Percentiles rank a stretch among this genome's conserved stretches.
Conservation (phyloP, 2,888 invertebrate species). For the Mantis religiosa region DNA sequence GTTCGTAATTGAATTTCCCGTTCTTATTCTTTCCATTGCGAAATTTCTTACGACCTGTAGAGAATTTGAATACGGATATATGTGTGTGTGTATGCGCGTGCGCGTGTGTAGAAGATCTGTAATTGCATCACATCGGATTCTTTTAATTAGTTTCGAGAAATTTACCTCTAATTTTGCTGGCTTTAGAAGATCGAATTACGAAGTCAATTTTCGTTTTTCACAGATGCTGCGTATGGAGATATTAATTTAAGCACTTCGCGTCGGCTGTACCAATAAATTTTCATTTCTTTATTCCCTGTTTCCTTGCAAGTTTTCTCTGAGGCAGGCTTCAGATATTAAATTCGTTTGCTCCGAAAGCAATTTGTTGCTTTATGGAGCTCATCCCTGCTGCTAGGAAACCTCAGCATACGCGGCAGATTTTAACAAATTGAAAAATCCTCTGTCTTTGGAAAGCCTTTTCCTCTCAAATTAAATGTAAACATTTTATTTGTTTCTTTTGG, state of each 20-base stretch:
- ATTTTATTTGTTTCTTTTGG: not conserved
- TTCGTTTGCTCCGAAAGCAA: not conserved
- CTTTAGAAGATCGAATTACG: too few relatives aligned
- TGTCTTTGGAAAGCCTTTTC: not conserved
- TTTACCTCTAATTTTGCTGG: too few relatives aligned
- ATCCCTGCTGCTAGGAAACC: not conserved
- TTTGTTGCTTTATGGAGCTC: not conserved
- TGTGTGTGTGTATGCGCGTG: too few relatives aligned
- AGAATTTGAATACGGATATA: too few relatives aligned
- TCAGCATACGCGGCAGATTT: not conserved
- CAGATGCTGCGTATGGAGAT: not conserved
- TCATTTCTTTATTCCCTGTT: not conserved
- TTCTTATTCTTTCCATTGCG: too few relatives aligned
- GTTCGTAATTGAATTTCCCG: too few relatives aligned
- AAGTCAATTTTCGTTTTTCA: too few relatives aligned
- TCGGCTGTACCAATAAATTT: not conserved
- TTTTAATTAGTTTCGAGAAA: too few relatives aligned
- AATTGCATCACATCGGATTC: too few relatives aligned
- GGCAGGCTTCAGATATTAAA: not conserved
- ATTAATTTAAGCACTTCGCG: not conserved
- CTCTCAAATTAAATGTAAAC: not conserved
- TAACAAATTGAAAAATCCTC: not conserved
- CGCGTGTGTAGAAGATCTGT: too few relatives aligned
- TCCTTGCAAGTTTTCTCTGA: not conserved
- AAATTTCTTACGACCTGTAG: too few relatives aligned